These are phyloP conservation scores for fruit fly (Drosophila melanogaster) DNA, from an alignment of 1,140 invertebrate genomes.

Conservation along the genomic window DNA sequence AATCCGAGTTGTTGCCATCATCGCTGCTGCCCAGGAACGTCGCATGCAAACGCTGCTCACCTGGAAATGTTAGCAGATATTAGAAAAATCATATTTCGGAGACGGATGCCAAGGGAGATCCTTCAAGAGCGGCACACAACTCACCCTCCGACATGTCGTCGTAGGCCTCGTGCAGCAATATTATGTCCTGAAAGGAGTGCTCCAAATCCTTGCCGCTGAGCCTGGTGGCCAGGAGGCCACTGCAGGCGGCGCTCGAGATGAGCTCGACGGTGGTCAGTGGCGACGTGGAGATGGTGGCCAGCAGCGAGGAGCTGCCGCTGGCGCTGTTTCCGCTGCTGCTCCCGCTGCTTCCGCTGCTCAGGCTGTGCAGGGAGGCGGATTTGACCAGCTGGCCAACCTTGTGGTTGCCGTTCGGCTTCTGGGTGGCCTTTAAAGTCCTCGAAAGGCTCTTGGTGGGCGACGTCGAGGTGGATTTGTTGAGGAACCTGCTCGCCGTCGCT, in stretches of 20 bases:
- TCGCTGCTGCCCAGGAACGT: constrained; percentile 81
- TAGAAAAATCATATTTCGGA: neutral
- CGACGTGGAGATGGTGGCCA: constrained; percentile 80
- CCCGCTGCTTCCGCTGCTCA: constrained; percentile 67
- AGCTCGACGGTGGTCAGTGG: constrained; percentile 79
- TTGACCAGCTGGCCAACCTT: constrained; percentile 74
- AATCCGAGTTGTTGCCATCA: constrained; percentile 83
- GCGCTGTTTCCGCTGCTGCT: constrained; percentile 51
- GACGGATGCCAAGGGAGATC: neutral
- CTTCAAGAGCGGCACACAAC: neutral
- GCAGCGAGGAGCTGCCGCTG: constrained; percentile 70
- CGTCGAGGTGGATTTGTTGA: constrained; percentile 68
- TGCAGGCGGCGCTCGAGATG: constrained; percentile 73
- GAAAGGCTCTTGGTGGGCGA: constrained; percentile 65
- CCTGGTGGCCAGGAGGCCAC: constrained; percentile 74
- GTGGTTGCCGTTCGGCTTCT: constrained; percentile 50
- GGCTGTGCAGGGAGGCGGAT: constrained; percentile 74
- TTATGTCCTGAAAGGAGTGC: constrained; percentile 81
- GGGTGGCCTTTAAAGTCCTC: constrained; percentile 66
- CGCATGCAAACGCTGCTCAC: constrained; percentile 79
- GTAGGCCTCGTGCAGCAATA: constrained; percentile 82
- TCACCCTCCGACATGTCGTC: constrained; percentile 88
- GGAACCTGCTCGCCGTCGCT: constrained; percentile 61
- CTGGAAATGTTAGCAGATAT: constrained; percentile 22
- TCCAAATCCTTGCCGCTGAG: constrained; percentile 75